Evolutionary conservation across 2,888 invertebrate species (phyloP).

Genomic region (Papilio protenor): DNA sequence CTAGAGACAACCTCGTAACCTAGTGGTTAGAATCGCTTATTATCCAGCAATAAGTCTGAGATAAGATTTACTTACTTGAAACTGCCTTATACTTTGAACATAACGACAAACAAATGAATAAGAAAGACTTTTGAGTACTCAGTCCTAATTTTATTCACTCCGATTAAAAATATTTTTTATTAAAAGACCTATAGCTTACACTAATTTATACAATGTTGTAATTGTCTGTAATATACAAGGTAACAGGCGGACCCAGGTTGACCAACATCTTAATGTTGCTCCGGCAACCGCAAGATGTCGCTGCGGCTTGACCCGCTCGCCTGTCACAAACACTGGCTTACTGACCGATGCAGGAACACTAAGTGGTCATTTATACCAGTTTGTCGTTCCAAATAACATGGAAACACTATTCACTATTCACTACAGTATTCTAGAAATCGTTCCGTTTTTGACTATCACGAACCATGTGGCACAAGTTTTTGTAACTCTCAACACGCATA

Average conservation of each 20-base stretch:
- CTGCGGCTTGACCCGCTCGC: conserved; percentile 29
- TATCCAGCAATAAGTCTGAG: background rate
- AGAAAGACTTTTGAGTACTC: background rate
- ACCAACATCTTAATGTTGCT: background rate
- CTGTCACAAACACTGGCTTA: conserved; percentile 31
- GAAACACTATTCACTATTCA: background rate
- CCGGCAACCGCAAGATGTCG: conserved; percentile 34
- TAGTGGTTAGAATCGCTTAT: background rate
- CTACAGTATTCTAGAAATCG: background rate
- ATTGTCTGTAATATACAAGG: background rate
- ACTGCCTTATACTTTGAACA: background rate
- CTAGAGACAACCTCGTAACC: background rate
- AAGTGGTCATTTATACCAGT: conserved; percentile 5
- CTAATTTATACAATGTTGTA: background rate
- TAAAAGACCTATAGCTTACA: background rate
- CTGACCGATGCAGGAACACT: background rate
- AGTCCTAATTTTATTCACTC: background rate
- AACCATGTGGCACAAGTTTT: conserved; percentile 27
- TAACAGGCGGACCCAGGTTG: background rate
- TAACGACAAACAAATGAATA: background rate
- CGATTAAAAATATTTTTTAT: background rate
- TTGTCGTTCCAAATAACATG: background rate
- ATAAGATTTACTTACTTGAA: background rate
- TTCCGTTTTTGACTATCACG: background rate
- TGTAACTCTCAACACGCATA: conserved; percentile 14